Evolutionary conservation across 2,797 vertebrate species (phyloP), one percentile per base, ranked within the genome.

Genomic region (Tadarida brasiliensis): DNA sequence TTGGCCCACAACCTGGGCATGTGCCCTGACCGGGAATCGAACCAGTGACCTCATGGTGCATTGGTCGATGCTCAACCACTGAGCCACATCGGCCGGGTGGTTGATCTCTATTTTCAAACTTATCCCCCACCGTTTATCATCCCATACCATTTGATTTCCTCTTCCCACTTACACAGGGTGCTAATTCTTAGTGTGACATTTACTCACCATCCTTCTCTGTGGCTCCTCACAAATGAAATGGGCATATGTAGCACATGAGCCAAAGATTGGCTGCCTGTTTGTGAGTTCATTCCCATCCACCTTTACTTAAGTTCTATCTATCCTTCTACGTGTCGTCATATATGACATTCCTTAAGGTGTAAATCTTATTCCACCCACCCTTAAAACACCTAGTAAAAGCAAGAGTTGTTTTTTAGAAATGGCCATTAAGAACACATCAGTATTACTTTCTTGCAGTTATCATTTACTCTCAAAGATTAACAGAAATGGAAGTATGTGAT

Each of bases 321-420:
- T 6, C 5, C 8, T 86, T 68, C 7, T 70, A 2, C 1, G n/a
- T 74, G 63, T 67, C 2, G 51, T 10, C 9, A 19, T 47, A 44
- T 24, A 7, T 7, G 10, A 7, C 14, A 49, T 67, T 67, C 11
- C 2, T 54, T 61, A 59, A 78, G 0, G 4, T 82, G 4, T 17
- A 68, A 83, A 20, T 68, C 11, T 54, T 49, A 90, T 39, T 12
- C 12, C 47, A 1, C 14, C 14, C 33, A 26, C 65, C 19, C 19
- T 59, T 51, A 61, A 87, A 87, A 77, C 1, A n/a, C 1, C 0
- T 14, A 56, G 3, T 77, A 85, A 73, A 94, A 57, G 20, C 11
- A 39, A 90, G 8, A 59, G 7, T 24, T 84, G 24, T 86, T 82
- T 28, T 74, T 83, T 90, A 85, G 26, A 68, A 93, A 56, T 2